These are phyloP conservation scores for Paracentrotus lividus DNA, from an alignment of 53 echinoderm and acorn worm species.

Conservation along the genomic window DNA sequence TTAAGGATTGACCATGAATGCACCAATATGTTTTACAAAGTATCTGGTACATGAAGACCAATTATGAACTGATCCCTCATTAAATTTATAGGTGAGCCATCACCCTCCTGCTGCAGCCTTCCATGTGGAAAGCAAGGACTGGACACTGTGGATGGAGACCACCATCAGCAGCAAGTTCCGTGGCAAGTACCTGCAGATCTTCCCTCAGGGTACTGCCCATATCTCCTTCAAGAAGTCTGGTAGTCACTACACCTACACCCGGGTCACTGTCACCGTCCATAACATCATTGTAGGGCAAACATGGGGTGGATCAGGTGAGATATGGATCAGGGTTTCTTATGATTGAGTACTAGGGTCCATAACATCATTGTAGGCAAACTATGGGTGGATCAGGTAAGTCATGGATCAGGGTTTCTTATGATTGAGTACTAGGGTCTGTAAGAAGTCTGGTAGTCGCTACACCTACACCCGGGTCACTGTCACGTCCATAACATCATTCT, in stretches of 20 bases:
- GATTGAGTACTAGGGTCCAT: too few species aligned
- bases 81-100: slow-evolving; percentile 87
- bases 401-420: too few species aligned
- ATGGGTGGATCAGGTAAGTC: slow-evolving; percentile 99
- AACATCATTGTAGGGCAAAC: slow-evolving; percentile 99
- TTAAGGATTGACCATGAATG: too few species aligned
- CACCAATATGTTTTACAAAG: too few species aligned
- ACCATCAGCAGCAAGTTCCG: slow-evolving; percentile 99
- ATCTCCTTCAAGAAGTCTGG: slow-evolving; percentile 92
- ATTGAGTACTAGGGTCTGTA: too few species aligned
- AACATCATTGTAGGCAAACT: slow-evolving; percentile 99
- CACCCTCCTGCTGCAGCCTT: slow-evolving; percentile 98
- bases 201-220: slow-evolving; percentile 96
- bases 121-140: slow-evolving; percentile 91
- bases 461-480: slow-evolving; percentile 93
- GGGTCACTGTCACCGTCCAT: slow-evolving; percentile 95
- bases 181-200: slow-evolving; percentile 97
- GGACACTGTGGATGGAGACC: slow-evolving; percentile 95
- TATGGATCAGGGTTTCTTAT: too few species aligned
- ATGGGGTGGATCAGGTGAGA: slow-evolving; percentile 98
- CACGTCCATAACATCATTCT: slow-evolving; percentile 99
- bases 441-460: slow-evolving; percentile 96
- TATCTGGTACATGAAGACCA: too few species aligned
- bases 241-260: slow-evolving; percentile 96
- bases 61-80: neutral